Evolutionary conservation across 2,797 vertebrate genomes (phyloP).

Genomic region (Siniperca obscura): DNA sequence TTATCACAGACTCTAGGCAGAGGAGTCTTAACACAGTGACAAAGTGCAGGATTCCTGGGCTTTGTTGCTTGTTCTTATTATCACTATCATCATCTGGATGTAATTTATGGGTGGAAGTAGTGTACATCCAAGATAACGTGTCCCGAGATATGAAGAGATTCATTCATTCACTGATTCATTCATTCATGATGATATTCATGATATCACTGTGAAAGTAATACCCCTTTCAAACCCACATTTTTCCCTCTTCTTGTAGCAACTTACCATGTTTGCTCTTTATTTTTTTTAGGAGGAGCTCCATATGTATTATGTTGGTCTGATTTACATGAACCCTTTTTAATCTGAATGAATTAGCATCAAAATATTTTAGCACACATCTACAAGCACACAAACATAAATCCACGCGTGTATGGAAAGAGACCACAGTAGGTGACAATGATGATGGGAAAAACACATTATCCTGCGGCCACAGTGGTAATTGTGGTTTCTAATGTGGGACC

Average conservation of each 20-base stretch:
- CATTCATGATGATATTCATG: not conserved
- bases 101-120: conserved; percentile 19
- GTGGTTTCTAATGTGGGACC: conserved; percentile 71
- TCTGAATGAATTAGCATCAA: conserved; percentile 25
- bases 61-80: conserved; percentile 14
- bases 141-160: conserved; percentile 2
- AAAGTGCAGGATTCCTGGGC: not conserved
- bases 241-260: not conserved
- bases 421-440: conserved; percentile 19
- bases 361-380: not conserved
- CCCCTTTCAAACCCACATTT: not conserved
- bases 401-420: not conserved
- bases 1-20: conserved; percentile 48
- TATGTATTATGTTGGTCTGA: not conserved
- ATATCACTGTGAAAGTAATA: not conserved
- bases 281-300: not conserved
- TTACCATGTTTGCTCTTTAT: not conserved
- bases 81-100: not conserved
- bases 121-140: conserved; percentile 9
- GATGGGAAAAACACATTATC: conserved; percentile 62
- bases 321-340: conserved; percentile 30
- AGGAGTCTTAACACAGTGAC: conserved; percentile 18
- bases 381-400: not conserved
- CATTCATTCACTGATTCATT: not conserved
- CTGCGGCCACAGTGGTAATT: conserved; percentile 61